A percentile compares a stretch with the other conserved stretches of the same genome.
Evolutionary conservation across 2,888 invertebrate genomes (phyloP).

Genomic region (Microctonus brassicae): DNA sequence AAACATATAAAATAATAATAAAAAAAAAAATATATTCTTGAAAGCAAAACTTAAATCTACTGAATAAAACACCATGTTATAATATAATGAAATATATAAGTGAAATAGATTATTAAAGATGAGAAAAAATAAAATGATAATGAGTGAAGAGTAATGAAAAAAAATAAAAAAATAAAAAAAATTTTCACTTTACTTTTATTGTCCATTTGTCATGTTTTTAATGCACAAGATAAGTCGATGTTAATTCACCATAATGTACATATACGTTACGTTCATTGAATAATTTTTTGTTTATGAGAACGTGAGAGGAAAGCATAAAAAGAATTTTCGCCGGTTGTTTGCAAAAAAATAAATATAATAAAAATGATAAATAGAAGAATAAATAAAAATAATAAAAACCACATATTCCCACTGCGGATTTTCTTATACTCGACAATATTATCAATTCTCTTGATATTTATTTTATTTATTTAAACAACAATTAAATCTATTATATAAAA

Average conservation of each 20-base stretch:
- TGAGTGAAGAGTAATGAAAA: no score
- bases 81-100: background rate
- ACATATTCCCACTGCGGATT: background rate
- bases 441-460: background rate
- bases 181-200: background rate
- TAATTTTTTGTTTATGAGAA: conserved; percentile 42
- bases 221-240: conserved; percentile 38
- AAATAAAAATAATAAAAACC: background rate
- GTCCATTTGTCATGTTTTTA: conserved; percentile 42
- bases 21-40: no score
- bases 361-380: background rate
- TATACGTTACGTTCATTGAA: conserved; percentile 42
- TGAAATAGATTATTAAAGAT: background rate
- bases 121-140: no score
- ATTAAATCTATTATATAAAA: background rate
- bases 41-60: background rate
- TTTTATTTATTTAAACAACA: background rate
- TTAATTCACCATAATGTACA: conserved; percentile 39
- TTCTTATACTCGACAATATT: background rate
- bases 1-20: no score
- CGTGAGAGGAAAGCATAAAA: conserved; percentile 40
- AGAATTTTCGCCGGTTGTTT: background rate
- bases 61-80: background rate
- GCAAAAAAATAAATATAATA: background rate
- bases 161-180: background rate